Percentiles rank a stretch among this genome's conserved stretches.
These are phyloP conservation scores for Bettongia penicillata DNA, from an alignment of 2,113 vertebrate genomes.

Conservation along the genomic window DNA sequence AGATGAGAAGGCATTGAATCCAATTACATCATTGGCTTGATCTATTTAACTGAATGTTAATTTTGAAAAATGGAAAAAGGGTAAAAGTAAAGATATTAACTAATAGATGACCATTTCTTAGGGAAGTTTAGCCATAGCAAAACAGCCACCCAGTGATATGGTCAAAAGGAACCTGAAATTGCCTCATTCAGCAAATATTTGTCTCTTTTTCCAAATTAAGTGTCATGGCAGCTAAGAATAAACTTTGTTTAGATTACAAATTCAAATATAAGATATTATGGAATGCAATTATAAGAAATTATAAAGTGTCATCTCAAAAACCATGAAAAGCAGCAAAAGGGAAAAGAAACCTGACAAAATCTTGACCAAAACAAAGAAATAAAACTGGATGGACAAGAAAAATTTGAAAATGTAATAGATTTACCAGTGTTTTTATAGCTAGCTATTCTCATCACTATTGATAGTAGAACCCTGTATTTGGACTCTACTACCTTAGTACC, in stretches of 20 bases:
- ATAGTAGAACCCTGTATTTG: neutral
- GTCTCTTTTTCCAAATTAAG: neutral
- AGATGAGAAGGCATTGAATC: neutral
- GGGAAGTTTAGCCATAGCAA: neutral
- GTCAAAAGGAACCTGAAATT: neutral
- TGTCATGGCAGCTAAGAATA: neutral
- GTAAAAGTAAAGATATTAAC: neutral
- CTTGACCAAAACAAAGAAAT: neutral
- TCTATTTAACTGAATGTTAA: neutral
- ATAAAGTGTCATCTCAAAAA: neutral
- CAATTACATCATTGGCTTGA: neutral
- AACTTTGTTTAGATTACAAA: neutral
- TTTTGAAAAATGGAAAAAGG: neutral
- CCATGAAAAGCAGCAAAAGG: neutral
- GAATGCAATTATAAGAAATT: neutral
- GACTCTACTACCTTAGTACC: neutral
- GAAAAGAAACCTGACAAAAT: neutral
- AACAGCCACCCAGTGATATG: neutral
- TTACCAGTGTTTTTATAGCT: neutral
- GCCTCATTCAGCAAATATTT: neutral
- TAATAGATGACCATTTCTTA: neutral
- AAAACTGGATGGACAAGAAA: neutral
- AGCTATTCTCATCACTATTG: too few species aligned
- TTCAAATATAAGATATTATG: neutral
- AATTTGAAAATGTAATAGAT: neutral